These are phyloP conservation scores for Carduelis carduelis DNA, from an alignment of 2,797 vertebrate species.

Conservation along the genomic window DNA sequence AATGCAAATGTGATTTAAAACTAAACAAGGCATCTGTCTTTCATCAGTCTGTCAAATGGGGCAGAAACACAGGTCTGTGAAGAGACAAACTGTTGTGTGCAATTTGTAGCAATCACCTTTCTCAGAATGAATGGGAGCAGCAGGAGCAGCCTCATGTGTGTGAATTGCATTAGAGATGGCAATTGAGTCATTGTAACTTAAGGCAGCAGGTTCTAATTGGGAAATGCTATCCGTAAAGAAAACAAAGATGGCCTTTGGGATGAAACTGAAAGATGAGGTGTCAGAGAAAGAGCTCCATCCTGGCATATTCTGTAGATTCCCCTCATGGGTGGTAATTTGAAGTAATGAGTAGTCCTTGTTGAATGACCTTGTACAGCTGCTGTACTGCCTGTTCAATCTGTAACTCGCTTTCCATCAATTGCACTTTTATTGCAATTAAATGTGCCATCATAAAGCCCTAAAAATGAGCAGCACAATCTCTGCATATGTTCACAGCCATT, in stretches of 20 bases:
- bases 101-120: background rate
- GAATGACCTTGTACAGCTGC: constrained; percentile 68
- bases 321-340: constrained; percentile 66
- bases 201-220: constrained; percentile 44
- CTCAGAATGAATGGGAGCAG: background rate
- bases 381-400: constrained; percentile 58
- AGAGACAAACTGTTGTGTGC: background rate
- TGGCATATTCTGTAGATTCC: constrained; percentile 33
- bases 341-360: constrained; percentile 68
- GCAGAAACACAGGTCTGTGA: background rate
- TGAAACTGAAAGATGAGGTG: constrained; percentile 60
- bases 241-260: constrained; percentile 51
- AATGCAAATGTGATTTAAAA: background rate
- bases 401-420: constrained; percentile 56
- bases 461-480: constrained; percentile 58
- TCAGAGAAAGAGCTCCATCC: constrained; percentile 29
- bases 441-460: constrained; percentile 45
- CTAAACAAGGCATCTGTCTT: background rate
- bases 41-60: background rate
- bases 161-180: background rate
- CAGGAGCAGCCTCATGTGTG: background rate
- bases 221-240: constrained; percentile 31
- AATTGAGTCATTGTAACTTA: background rate
- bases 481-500: constrained; percentile 65
- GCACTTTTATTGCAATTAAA: constrained; percentile 64